These are phyloP conservation scores for Rachycentron canadum DNA, from an alignment of 2,797 vertebrate genomes.

Conservation along the genomic window DNA sequence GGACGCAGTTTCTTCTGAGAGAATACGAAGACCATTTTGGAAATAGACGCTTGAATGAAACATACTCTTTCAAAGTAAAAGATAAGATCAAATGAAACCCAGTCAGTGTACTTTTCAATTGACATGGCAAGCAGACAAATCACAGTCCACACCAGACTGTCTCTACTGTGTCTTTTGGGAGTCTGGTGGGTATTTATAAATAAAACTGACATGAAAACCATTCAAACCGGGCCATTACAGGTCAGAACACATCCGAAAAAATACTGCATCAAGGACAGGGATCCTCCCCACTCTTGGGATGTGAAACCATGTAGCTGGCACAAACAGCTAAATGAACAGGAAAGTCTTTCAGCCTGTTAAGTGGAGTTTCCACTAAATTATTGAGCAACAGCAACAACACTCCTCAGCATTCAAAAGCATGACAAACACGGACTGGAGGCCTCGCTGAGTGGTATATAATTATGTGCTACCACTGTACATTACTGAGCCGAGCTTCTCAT, in stretches of 20 bases:
- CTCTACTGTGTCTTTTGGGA: background rate
- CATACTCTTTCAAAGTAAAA: background rate
- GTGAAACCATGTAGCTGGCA: constrained; percentile 22
- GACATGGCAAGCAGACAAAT: too few species aligned
- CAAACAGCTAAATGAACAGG: background rate
- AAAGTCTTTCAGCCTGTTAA: background rate
- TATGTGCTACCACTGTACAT: background rate
- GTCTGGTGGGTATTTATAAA: background rate
- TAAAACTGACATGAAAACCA: background rate
- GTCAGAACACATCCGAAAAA: constrained; percentile 1
- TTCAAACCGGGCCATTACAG: constrained; percentile 3
- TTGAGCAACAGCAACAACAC: constrained; percentile 5
- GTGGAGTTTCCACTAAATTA: background rate
- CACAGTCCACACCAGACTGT: too few species aligned
- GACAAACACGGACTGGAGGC: background rate
- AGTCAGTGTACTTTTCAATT: background rate
- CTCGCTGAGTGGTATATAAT: too few species aligned
- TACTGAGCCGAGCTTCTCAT: background rate
- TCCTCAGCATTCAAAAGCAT: background rate
- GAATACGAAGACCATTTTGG: background rate
- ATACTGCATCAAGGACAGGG: background rate
- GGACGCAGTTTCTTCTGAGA: background rate
- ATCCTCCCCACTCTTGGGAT: background rate
- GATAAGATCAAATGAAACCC: too few species aligned
- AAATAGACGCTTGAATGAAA: background rate